Evolutionary conservation across 1,140 invertebrate species (phyloP).

Genomic region (Pseudomyrmex sp.): DNA sequence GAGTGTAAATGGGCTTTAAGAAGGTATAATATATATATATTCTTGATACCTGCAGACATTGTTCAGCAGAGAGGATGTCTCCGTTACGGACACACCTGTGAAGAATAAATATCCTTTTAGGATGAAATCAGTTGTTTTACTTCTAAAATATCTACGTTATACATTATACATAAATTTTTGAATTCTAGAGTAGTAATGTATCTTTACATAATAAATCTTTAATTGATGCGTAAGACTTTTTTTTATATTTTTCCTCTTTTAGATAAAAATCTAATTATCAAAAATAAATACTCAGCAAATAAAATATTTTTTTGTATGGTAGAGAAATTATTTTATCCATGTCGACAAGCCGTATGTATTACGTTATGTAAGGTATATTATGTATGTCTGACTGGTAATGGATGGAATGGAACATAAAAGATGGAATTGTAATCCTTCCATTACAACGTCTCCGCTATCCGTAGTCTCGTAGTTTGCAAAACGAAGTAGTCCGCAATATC

Average conservation of each 20-base stretch:
- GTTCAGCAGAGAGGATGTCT: neutral
- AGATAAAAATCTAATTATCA: neutral
- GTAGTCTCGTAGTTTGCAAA: conserved; percentile 23
- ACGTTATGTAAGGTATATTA: neutral
- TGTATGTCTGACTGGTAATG: neutral
- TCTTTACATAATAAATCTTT: too few relatives aligned
- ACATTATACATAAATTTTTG: neutral
- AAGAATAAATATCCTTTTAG: neutral
- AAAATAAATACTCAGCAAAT: neutral
- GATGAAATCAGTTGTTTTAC: neutral
- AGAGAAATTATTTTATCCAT: conserved; percentile 1
- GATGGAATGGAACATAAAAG: neutral
- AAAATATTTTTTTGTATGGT: neutral
- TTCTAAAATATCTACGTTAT: neutral
- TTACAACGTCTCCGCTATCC: conserved; percentile 6
- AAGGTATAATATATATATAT: conserved; percentile 6
- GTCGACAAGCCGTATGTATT: neutral
- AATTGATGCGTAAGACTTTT: too few relatives aligned
- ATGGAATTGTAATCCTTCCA: conserved; percentile 10
- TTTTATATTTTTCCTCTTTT: neutral
- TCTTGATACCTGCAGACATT: conserved; percentile 14
- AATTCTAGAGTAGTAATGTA: neutral
- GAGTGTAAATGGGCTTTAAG: conserved; percentile 65
- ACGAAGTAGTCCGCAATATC: conserved; percentile 22
- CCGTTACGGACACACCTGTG: neutral